phyloP scores from a whole-genome alignment of 2,113 vertebrate genomes.

The Aptenodytes patagonicus region DNA sequence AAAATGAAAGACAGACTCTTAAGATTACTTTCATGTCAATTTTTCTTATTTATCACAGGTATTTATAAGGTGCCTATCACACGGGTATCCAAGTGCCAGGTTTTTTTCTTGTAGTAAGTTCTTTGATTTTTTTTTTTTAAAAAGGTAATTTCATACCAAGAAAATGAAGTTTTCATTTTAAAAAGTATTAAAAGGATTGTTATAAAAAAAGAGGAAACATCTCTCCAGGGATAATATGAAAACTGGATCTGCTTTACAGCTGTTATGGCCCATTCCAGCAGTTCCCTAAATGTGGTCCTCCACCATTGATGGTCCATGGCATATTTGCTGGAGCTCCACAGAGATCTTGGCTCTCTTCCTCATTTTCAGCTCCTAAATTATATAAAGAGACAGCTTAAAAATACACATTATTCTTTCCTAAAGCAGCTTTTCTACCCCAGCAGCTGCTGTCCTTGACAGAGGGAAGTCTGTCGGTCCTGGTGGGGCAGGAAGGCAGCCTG shows the following conservation, averaged over 20 bases:
- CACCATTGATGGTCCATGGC: background rate
- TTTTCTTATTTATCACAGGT: background rate
- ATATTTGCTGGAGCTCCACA: background rate
- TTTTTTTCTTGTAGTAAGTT: background rate
- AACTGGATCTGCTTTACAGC: slow-evolving; percentile 1
- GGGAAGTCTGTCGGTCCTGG: background rate
- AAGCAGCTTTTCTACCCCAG: background rate
- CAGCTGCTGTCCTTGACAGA: background rate
- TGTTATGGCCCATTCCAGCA: background rate
- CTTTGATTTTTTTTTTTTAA: background rate
- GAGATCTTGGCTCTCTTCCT: background rate
- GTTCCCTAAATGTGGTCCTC: background rate
- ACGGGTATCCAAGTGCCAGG: background rate
- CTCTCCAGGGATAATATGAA: background rate
- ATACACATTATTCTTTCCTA: background rate
- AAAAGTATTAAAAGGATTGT: background rate
- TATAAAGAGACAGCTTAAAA: background rate
- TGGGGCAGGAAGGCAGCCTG: background rate
- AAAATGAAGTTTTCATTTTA: slow-evolving; percentile 22
- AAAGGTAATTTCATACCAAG: background rate
- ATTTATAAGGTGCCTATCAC: slow-evolving; percentile 26
- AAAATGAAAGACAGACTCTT: background rate
- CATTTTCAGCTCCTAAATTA: background rate
- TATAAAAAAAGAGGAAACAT: background rate
- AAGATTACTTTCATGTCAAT: background rate